These are phyloP conservation scores for Pedionomus torquatus DNA, from an alignment of 2,113 vertebrate species.

Conservation along the genomic window DNA sequence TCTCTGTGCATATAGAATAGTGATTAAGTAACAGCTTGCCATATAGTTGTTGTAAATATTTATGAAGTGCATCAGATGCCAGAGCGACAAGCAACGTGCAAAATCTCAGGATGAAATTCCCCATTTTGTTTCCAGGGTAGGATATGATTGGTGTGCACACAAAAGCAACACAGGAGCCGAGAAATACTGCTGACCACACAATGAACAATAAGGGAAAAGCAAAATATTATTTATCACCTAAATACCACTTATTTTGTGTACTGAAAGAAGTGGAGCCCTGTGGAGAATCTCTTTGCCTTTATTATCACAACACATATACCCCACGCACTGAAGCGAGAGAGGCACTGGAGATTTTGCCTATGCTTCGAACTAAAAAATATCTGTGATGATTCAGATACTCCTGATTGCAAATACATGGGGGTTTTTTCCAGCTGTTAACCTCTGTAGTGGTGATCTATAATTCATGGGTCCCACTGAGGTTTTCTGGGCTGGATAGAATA, in stretches of 20 bases:
- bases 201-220: background rate
- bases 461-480: background rate
- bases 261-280: background rate
- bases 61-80: background rate
- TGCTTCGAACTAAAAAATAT: background rate
- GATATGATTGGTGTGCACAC: background rate
- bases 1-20: background rate
- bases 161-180: background rate
- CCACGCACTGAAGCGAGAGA: background rate
- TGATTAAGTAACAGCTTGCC: background rate
- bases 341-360: background rate
- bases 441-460: background rate
- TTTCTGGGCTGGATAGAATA: conserved; percentile 1
- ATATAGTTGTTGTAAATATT: background rate
- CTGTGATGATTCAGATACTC: background rate
- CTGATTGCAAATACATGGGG: background rate
- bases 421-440: conserved; percentile 32
- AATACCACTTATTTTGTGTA: background rate
- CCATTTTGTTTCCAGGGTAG: background rate
- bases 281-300: background rate
- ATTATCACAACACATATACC: background rate
- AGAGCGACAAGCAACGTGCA: background rate
- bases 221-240: background rate
- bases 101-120: background rate
- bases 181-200: background rate